These are phyloP conservation scores for Dinomys branickii DNA, from an alignment of 2,113 vertebrate genomes.

Conservation along the genomic window DNA sequence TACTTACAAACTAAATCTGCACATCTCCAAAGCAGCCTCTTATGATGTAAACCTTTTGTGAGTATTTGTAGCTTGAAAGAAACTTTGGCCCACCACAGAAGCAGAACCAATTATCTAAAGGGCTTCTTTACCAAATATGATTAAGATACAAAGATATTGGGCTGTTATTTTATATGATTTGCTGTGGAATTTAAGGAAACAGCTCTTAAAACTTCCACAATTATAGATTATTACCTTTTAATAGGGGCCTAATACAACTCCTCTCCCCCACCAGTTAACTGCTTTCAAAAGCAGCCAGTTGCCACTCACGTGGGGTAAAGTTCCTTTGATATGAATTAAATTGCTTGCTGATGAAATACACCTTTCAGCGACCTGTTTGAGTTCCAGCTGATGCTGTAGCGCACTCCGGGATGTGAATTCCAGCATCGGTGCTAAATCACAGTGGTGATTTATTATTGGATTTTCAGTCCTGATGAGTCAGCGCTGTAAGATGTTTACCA, in stretches of 20 bases:
- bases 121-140: slow-evolving; percentile 88
- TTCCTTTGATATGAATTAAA: slow-evolving; percentile 81
- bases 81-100: slow-evolving; percentile 90
- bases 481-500: slow-evolving; percentile 73
- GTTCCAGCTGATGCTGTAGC: slow-evolving; percentile 52
- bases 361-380: slow-evolving; percentile 69
- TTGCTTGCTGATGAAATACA: slow-evolving; percentile 78
- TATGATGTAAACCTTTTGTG: slow-evolving; percentile 96
- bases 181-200: slow-evolving; percentile 85
- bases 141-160: slow-evolving; percentile 89
- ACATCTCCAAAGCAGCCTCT: slow-evolving; percentile 94
- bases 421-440: slow-evolving; percentile 57
- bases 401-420: slow-evolving; percentile 66
- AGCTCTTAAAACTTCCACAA: slow-evolving; percentile 84
- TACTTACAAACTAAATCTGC: slow-evolving; percentile 98
- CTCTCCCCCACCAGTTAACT: slow-evolving; percentile 63
- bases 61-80: slow-evolving; percentile 92
- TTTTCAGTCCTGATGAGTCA: slow-evolving; percentile 79
- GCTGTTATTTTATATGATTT: slow-evolving; percentile 88
- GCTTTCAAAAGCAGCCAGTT: slow-evolving; percentile 75
- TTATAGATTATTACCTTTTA: slow-evolving; percentile 82
- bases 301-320: slow-evolving; percentile 70
- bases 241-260: slow-evolving; percentile 64
- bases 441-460: slow-evolving; percentile 70
- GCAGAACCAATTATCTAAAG: slow-evolving; percentile 91